A percentile compares a stretch with the other conserved stretches of the same genome.
phyloP scores from a whole-genome alignment of 2,797 vertebrate genomes.

The Mionectes olivaceus region DNA sequence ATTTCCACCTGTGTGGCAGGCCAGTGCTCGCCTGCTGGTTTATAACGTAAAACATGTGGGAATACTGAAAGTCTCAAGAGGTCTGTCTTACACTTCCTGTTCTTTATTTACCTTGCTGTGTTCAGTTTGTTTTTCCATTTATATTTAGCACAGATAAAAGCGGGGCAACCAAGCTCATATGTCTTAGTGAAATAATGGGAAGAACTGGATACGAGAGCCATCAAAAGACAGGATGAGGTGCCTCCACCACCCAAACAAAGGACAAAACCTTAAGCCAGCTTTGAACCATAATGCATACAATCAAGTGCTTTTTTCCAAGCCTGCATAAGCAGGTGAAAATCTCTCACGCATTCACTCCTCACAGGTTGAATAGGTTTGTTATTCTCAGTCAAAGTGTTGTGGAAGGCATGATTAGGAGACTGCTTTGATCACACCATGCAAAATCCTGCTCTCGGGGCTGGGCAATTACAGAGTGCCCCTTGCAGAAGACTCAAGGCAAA shows the following conservation, averaged over 20 bases:
- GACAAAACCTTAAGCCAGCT: constrained; percentile 19
- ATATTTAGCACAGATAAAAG: constrained; percentile 71
- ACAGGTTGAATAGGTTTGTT: constrained; percentile 47
- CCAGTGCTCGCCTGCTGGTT: constrained; percentile 11
- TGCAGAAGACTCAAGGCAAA: neutral
- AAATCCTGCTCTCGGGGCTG: constrained; percentile 11
- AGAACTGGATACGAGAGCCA: constrained; percentile 2
- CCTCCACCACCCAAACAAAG: neutral
- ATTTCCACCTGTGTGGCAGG: constrained; percentile 70
- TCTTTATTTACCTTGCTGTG: constrained; percentile 67
- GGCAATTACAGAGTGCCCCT: constrained; percentile 7
- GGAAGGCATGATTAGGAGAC: constrained; percentile 11
- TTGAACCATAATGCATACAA: neutral
- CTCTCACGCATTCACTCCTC: constrained; percentile 22
- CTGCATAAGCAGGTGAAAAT: constrained; percentile 63
- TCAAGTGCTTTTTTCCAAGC: neutral
- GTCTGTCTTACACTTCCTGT: constrained; percentile 65
- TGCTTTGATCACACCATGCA: constrained; percentile 50
- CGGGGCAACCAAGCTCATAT: neutral
- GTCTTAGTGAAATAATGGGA: constrained; percentile 48
- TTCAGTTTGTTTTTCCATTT: constrained; percentile 69
- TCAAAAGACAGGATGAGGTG: constrained; percentile 43
- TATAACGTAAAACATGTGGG: constrained; percentile 64
- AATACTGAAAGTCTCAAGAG: constrained; percentile 54
- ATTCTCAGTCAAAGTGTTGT: constrained; percentile 14